Percentiles rank a stretch among this genome's conserved stretches.
These are phyloP conservation scores for Periophthalmus modestus DNA, from an alignment of 2,113 vertebrate genomes.

Conservation along the genomic window DNA sequence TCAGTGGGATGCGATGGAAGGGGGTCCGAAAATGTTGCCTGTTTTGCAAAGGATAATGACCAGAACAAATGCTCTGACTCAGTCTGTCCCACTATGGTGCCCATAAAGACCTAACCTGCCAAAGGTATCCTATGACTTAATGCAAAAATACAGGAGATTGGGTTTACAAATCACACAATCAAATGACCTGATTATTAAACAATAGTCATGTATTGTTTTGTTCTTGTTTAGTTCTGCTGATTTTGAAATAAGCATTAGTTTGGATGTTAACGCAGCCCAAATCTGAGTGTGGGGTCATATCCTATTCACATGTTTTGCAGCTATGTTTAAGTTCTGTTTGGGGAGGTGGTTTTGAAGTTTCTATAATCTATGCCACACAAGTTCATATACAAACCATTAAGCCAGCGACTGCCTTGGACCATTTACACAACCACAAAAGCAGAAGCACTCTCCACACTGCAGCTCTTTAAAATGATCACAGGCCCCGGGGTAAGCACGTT, in stretches of 20 bases:
- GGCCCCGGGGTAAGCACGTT: background rate
- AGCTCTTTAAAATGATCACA: background rate
- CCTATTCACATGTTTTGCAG: background rate
- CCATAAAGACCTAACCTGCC: too few relatives aligned
- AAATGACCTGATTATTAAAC: too few relatives aligned
- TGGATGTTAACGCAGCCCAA: background rate
- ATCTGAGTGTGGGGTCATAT: background rate
- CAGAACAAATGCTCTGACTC: background rate
- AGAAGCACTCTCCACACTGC: background rate
- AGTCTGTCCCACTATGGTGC: background rate
- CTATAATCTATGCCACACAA: slow-evolving; percentile 5
- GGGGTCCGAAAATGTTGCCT: slow-evolving; percentile 5
- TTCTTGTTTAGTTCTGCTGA: too few relatives aligned
- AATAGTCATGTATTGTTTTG: too few relatives aligned
- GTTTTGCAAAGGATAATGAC: background rate
- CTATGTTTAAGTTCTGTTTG: background rate
- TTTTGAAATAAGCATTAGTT: too few relatives aligned
- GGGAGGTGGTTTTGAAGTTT: background rate
- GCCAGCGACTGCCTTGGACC: background rate
- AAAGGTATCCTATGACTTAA: too few relatives aligned
- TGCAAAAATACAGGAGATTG: too few relatives aligned
- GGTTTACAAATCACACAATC: too few relatives aligned
- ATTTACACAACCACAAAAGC: background rate
- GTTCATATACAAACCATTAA: slow-evolving; percentile 5
- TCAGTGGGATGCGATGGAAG: slow-evolving; percentile 32